phyloP scores from a whole-genome alignment of 2,888 invertebrate genomes.

The Hirtodrosophila cameraria region DNA sequence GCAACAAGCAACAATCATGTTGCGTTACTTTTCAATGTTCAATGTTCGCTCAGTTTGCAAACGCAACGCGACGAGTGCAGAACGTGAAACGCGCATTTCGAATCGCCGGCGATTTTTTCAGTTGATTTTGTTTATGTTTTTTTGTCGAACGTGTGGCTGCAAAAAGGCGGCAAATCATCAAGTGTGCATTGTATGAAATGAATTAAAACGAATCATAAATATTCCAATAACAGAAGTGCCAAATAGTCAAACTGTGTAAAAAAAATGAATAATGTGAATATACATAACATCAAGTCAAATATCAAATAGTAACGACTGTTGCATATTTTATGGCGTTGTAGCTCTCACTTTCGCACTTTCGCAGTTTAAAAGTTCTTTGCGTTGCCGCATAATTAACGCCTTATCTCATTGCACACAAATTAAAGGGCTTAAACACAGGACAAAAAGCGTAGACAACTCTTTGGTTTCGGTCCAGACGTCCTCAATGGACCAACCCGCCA shows the following conservation, averaged over 20 bases:
- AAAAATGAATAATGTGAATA: slow-evolving; percentile 9
- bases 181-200: slow-evolving; percentile 17
- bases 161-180: slow-evolving; percentile 57
- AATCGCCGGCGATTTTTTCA: slow-evolving; percentile 36
- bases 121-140: slow-evolving; percentile 57
- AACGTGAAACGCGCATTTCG: slow-evolving; percentile 22
- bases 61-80: slow-evolving; percentile 38
- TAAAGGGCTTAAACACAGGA: slow-evolving; percentile 57
- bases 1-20: slow-evolving; percentile 5
- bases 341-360: background rate
- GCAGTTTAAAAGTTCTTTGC: slow-evolving; percentile 13
- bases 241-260: slow-evolving; percentile 21
- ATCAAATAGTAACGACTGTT: slow-evolving; percentile 23
- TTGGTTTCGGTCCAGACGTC: slow-evolving; percentile 29
- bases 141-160: slow-evolving; percentile 17
- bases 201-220: background rate
- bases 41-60: slow-evolving; percentile 33
- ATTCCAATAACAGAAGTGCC: slow-evolving; percentile 7
- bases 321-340: slow-evolving; percentile 51
- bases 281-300: slow-evolving; percentile 2
- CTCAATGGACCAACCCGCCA: slow-evolving; percentile 56
- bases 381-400: slow-evolving; percentile 59
- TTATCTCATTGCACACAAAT: slow-evolving; percentile 71
- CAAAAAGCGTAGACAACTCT: slow-evolving; percentile 34
- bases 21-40: slow-evolving; percentile 3